Evolutionary conservation across 2,888 invertebrate species (phyloP).

Genomic region (Colostygia pectinataria): DNA sequence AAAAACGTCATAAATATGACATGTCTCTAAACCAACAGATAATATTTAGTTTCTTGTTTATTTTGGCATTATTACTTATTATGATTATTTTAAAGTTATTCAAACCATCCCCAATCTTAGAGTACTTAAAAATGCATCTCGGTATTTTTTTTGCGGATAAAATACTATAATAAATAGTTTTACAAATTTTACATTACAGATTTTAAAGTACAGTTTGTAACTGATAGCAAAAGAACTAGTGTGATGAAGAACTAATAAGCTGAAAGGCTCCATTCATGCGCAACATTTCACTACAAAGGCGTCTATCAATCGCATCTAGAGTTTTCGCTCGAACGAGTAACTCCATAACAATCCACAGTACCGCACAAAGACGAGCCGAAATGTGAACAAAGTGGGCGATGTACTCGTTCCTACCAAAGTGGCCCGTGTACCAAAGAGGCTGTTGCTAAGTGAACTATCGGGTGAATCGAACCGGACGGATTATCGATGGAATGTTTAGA

Average conservation of each 20-base stretch:
- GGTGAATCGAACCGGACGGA: slow-evolving; percentile 8
- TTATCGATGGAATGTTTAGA: slow-evolving; percentile 6
- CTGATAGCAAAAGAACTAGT: background rate
- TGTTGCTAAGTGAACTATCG: slow-evolving; percentile 7
- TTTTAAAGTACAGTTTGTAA: no score
- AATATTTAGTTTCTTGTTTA: no score
- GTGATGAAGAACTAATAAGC: background rate
- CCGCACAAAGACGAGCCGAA: slow-evolving; percentile 29
- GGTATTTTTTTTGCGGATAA: no score
- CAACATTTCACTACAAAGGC: slow-evolving; percentile 6
- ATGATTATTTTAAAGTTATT: no score
- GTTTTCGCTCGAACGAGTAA: slow-evolving; percentile 25
- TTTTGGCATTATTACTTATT: no score
- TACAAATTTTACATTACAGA: no score
- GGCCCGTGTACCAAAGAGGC: slow-evolving; percentile 7
- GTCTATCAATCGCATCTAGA: slow-evolving; percentile 11
- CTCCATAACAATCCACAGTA: slow-evolving; percentile 16
- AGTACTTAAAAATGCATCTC: no score
- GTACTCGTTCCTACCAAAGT: slow-evolving; percentile 11
- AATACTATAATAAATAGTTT: no score
- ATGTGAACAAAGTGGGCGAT: slow-evolving; percentile 27
- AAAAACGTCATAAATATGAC: no score
- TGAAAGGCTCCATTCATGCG: background rate
- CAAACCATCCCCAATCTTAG: no score
- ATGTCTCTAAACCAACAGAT: no score